phyloP scores from a whole-genome alignment of 2,113 vertebrate species.

The Campylomormyrus tamandua region DNA sequence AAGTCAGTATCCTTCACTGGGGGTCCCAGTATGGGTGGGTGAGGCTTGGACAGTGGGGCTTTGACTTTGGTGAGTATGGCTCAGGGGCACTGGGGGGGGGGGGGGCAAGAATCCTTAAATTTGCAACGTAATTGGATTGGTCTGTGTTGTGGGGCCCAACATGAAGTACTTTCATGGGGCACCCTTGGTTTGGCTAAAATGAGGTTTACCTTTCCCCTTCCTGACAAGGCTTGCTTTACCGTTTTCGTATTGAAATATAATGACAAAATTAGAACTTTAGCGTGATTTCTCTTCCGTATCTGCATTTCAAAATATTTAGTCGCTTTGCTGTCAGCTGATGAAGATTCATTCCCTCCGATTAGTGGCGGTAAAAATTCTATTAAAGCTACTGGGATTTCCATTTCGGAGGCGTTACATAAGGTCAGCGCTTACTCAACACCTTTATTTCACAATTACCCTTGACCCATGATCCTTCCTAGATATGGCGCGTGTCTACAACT shows the following conservation, averaged over 20 bases:
- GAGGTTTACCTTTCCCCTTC: background rate
- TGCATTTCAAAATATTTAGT: background rate
- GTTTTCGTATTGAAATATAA: background rate
- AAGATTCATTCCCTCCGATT: background rate
- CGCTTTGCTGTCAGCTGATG: background rate
- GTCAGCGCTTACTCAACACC: background rate
- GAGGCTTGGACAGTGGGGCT: background rate
- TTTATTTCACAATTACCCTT: slow-evolving; percentile 48
- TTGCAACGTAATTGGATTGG: background rate
- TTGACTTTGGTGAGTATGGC: background rate
- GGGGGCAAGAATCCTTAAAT: background rate
- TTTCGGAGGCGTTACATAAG: background rate
- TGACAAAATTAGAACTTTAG: background rate
- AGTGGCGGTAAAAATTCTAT: background rate
- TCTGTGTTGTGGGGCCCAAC: background rate
- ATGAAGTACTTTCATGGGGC: background rate
- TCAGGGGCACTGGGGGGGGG: background rate
- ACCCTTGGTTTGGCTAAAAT: background rate
- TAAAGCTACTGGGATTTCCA: background rate
- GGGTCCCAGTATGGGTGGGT: background rate
- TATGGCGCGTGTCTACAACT: slow-evolving; percentile 99
- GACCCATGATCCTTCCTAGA: slow-evolving; percentile 68
- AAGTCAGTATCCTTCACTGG: slow-evolving; percentile 97
- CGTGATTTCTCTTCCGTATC: background rate
- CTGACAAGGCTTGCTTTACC: background rate